Evolutionary conservation across 2,888 invertebrate species (phyloP).

Genomic region (Acleris cristana): DNA sequence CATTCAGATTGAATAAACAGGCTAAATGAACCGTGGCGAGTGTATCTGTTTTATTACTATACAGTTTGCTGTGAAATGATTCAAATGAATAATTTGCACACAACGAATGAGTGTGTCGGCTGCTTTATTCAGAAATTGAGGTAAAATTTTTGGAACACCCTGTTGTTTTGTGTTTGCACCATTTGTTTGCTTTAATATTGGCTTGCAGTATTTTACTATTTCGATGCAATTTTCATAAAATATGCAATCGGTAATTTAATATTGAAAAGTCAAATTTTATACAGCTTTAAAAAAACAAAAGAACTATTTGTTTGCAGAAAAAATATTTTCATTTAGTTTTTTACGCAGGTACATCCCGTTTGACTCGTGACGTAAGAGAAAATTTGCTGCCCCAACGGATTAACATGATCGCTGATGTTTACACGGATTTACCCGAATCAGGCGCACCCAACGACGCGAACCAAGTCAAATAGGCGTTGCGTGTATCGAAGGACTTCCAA

Average conservation of each 20-base stretch:
- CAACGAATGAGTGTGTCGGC: conserved; percentile 19
- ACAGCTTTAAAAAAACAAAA: background rate
- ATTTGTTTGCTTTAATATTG: conserved; percentile 29
- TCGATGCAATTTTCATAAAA: conserved; percentile 7
- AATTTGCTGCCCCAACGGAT: background rate
- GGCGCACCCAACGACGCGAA: conserved; percentile 54
- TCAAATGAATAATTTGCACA: conserved; percentile 48
- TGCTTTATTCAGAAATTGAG: conserved; percentile 24
- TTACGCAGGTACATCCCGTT: background rate
- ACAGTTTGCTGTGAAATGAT: conserved; percentile 51
- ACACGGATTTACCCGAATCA: conserved; percentile 49
- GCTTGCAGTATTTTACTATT: conserved; percentile 14
- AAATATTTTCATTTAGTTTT: too few species aligned
- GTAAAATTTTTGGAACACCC: conserved; percentile 17
- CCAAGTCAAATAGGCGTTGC: conserved; percentile 66
- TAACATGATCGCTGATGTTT: conserved; percentile 43
- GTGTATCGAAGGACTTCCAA: conserved; percentile 73
- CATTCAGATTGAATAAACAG: conserved; percentile 44
- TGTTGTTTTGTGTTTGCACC: conserved; percentile 25
- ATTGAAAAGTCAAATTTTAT: background rate
- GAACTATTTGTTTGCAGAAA: background rate
- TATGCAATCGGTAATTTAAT: background rate
- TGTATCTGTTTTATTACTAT: conserved; percentile 44
- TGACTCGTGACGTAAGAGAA: background rate
- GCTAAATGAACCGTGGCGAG: conserved; percentile 51